Evolutionary conservation across 1,140 invertebrate species (phyloP), one percentile per base, ranked within the genome.

Genomic region (Metaphire vulgaris): DNA sequence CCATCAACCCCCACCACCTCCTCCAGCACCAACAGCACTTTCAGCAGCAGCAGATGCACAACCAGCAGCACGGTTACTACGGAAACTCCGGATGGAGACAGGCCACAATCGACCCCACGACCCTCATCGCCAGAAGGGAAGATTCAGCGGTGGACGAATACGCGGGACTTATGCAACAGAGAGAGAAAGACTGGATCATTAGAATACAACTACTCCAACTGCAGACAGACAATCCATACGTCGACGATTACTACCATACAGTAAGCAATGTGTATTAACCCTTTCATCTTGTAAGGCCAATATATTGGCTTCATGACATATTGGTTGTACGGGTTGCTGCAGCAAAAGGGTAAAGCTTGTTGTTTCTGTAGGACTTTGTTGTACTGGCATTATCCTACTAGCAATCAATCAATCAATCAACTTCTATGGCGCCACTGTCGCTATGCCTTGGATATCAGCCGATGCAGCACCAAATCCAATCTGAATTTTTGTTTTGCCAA

Each of bases 121-220:
- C 16, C 32, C 66, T 64, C 29, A 6, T 21, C 1, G n/a, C 32
- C 15, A 64, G 56, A 21, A 33, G 72, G n/a, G 31, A 72, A 33
- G 34, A 33, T 16, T 29, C 29, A 21, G 84, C 84, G 31, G 89
- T 89, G 0, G 93, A 95, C 84, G 92, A 93, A 81, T 95, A 95
- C 83, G 91, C 91, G 2, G 94, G 93, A 30, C 86, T 97, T 1
- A 97, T 98, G 95, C 94, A 92, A 64, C 89, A 90, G 77, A 89
- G 91, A 65, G 95, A 97, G 81, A 97, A 96, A 82, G 93, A 95
- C 77, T 96, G 94, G 93, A 87, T 97, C 0, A 90, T 94, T 69
- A 95, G 95, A 83, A 96, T 97, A 81, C 95, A 97, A 85, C 87
- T 95, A 80, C 85, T 95, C 75, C 94, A 96, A 83, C 87, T 97